phyloP scores from a whole-genome alignment of 2,888 invertebrate species.

The Ochropleura plecta region DNA sequence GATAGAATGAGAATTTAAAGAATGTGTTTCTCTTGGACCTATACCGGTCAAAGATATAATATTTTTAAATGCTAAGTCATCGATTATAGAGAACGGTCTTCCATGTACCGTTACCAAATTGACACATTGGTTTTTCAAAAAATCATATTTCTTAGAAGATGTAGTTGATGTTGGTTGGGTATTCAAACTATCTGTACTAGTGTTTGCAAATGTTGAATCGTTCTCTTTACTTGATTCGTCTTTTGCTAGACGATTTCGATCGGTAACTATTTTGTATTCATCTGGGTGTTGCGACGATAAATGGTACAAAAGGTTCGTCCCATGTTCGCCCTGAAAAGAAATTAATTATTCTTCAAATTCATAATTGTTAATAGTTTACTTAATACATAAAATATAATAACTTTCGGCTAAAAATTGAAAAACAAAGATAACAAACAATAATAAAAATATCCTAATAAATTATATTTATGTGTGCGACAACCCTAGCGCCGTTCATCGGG shows the following conservation, averaged over 20 bases:
- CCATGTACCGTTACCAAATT: constrained; percentile 7
- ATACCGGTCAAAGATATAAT: background rate
- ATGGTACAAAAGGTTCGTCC: constrained; percentile 11
- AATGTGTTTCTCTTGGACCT: background rate
- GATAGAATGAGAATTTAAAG: constrained; percentile 3
- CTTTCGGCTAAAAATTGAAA: no score
- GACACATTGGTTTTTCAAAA: background rate
- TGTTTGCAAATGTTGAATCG: constrained; percentile 2
- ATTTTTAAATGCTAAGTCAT: constrained; percentile 10
- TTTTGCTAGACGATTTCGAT: constrained; percentile 5
- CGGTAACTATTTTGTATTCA: constrained; percentile 9
- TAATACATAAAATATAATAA: background rate
- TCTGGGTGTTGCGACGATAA: constrained; percentile 2
- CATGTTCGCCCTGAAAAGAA: constrained; percentile 14
- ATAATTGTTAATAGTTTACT: constrained; percentile 1
- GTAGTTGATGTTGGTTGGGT: background rate
- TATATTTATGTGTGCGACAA: background rate
- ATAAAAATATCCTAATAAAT: background rate
- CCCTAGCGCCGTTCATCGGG: background rate
- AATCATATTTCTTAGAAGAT: background rate
- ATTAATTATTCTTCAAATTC: constrained; percentile 1
- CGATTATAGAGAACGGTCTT: constrained; percentile 1
- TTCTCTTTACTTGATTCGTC: constrained; percentile 4
- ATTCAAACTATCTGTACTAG: constrained; percentile 7
- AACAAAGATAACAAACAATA: no score